Evolutionary conservation across 2,888 invertebrate species (phyloP), one percentile per base, ranked within the genome.

Genomic region (Stenodema calcarata): DNA sequence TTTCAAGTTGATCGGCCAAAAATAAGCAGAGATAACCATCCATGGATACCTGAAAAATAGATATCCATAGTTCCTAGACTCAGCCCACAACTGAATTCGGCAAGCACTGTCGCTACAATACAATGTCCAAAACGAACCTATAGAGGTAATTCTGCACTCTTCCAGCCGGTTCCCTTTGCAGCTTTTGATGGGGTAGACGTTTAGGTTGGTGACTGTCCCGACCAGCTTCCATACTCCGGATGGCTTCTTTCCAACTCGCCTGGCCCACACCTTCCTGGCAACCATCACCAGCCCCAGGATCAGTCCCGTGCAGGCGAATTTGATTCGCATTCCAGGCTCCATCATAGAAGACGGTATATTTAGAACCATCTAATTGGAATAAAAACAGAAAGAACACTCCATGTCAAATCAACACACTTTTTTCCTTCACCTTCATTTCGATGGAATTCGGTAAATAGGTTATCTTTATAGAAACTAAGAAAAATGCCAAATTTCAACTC

Each of bases 141-240:
- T 82, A 16, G 62, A 62, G n/a, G 82, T 82, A 41, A 69, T 41
- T 35, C 35, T 47, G 28, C 27, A 27, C n/a, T 62, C 18, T 14
- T 69, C 3, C 9, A 82, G 69, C 7, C 6, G 14, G 30, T 42
- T 69, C 41, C 76, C 75, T 62, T 76, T 85, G 50, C 50, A 85
- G 54, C 85, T 85, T 50, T 85, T 85, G 23, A 85, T 30, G n/a
- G 85, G 85, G 54, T 85, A 85, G 23, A 85, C 18, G 14, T 50
- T 18, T 0, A 85, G 76, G 7, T 50, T 41, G 12, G 78, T 28
- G 23, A 85, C 76, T 0, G 18, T 35, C 7, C 85, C 85, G 54
- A 85, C 76, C 14, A 23, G 54, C 16, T 54, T 44, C 85, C 85
- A 85, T 9, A 14, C 35, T 28, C 78, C 85, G 16, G 69, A 69